Evolutionary conservation across 92 coral and sea anemone genomes (phyloP).

Genomic region (Epizoanthus stellaris): DNA sequence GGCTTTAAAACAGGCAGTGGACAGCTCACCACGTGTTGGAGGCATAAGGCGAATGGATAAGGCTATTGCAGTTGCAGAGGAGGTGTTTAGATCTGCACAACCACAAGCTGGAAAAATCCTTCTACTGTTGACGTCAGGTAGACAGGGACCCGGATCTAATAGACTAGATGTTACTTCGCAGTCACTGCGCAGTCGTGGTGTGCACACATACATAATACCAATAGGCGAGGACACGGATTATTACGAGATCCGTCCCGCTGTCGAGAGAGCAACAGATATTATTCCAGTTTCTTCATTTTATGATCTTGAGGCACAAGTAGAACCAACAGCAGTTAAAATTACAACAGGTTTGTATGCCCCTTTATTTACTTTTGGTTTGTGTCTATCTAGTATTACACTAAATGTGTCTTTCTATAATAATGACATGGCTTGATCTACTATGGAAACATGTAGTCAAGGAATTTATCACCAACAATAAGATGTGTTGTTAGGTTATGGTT

Average conservation of each 20-base stretch:
- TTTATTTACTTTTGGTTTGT: too few relatives aligned
- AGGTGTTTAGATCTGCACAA: conserved; percentile 46
- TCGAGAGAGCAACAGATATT: conserved; percentile 64
- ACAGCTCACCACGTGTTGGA: conserved; percentile 31
- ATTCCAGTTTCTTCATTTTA: conserved; percentile 56
- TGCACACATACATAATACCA: conserved; percentile 64
- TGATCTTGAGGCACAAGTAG: conserved; percentile 30
- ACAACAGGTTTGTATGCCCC: conserved; percentile 22
- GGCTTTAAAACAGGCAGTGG: conserved; percentile 23
- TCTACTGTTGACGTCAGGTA: conserved; percentile 66
- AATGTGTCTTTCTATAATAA: too few relatives aligned
- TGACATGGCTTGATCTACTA: too few relatives aligned
- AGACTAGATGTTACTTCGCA: conserved; percentile 56
- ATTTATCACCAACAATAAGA: too few relatives aligned
- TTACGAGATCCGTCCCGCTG: conserved; percentile 68
- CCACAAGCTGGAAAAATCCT: conserved; percentile 69
- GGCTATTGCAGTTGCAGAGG: conserved; percentile 64
- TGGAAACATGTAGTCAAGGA: too few relatives aligned
- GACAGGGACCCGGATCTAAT: not conserved
- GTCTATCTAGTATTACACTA: too few relatives aligned
- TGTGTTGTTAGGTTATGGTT: too few relatives aligned
- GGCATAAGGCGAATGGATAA: conserved; percentile 65
- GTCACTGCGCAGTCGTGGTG: conserved; percentile 61
- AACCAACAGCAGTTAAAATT: conserved; percentile 31
- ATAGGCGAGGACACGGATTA: conserved; percentile 66